A percentile compares a stretch with the other conserved stretches of the same genome.
Evolutionary conservation across 2,113 vertebrate genomes (phyloP).

Genomic region (Xiphias gladius): DNA sequence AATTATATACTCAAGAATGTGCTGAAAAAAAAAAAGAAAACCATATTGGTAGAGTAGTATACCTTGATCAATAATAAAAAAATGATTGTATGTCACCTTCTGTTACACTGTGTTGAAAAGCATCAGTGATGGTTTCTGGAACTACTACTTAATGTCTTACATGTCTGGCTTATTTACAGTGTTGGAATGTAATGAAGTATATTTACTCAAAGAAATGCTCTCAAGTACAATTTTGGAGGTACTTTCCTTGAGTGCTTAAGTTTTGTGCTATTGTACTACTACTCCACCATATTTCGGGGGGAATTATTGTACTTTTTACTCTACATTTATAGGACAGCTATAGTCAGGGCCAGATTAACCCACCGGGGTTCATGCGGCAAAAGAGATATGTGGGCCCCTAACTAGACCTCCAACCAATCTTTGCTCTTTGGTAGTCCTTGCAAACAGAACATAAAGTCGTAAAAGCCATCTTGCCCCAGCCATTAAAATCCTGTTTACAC

Average conservation of each 20-base stretch:
- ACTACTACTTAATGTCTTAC: not conserved
- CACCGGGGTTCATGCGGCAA: too few relatives aligned
- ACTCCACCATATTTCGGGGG: too few relatives aligned
- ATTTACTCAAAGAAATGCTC: too few relatives aligned
- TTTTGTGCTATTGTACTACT: too few relatives aligned
- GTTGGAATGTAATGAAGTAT: not conserved
- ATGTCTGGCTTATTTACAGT: not conserved
- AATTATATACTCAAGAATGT: conserved; percentile 15
- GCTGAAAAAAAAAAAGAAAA: not conserved
- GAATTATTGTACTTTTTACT: too few relatives aligned
- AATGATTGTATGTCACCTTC: not conserved
- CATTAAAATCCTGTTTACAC: not conserved
- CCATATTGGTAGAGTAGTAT: not conserved
- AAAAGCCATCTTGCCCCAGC: not conserved
- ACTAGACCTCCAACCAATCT: too few relatives aligned
- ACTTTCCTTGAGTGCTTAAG: too few relatives aligned
- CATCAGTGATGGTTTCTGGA: not conserved
- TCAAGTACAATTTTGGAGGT: too few relatives aligned
- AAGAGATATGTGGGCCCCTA: too few relatives aligned
- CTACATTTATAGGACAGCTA: too few relatives aligned
- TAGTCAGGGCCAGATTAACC: too few relatives aligned
- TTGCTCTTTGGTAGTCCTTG: too few relatives aligned
- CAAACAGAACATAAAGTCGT: not conserved
- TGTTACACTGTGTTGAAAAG: not conserved
- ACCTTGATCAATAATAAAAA: not conserved